These are phyloP conservation scores for Cololabis saira DNA, from an alignment of 2,113 vertebrate species.

Conservation along the genomic window DNA sequence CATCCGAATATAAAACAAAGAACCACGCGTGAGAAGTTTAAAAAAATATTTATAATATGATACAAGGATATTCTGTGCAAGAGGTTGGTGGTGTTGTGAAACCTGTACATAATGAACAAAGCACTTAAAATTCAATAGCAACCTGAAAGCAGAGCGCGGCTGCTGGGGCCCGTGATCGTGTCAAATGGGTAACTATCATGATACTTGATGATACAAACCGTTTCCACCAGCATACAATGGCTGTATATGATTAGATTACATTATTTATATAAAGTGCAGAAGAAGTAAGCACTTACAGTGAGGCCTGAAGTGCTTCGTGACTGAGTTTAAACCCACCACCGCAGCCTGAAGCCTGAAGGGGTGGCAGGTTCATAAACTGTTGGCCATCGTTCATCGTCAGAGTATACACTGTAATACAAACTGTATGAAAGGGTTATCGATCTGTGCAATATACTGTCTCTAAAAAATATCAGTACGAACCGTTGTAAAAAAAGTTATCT, in stretches of 20 bases:
- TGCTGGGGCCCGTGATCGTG: slow-evolving; percentile 86
- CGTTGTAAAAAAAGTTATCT: slow-evolving; percentile 84
- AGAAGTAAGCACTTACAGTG: slow-evolving; percentile 75
- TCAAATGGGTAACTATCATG: slow-evolving; percentile 62
- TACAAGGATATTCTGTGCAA: slow-evolving; percentile 99
- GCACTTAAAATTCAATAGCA: slow-evolving; percentile 83
- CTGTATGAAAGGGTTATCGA: slow-evolving; percentile 72
- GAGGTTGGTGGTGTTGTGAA: slow-evolving; percentile 86
- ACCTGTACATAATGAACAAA: slow-evolving; percentile 90
- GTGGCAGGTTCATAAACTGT: slow-evolving; percentile 57
- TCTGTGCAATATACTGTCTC: slow-evolving; percentile 88
- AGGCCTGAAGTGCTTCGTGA: slow-evolving; percentile 76
- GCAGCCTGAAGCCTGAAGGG: slow-evolving; percentile 6
- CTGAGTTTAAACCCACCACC: slow-evolving; percentile 57
- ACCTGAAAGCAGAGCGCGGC: slow-evolving; percentile 81
- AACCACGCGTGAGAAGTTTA: slow-evolving; percentile 73
- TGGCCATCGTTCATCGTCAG: slow-evolving; percentile 66
- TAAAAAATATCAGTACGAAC: slow-evolving; percentile 90
- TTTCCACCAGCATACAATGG: slow-evolving; percentile 75
- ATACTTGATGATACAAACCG: slow-evolving; percentile 70
- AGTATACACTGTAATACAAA: slow-evolving; percentile 70
- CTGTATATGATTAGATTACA: slow-evolving; percentile 78
- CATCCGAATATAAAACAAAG: slow-evolving; percentile 10
- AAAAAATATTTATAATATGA: slow-evolving; percentile 98
- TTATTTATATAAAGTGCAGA: slow-evolving; percentile 85